A percentile compares a stretch with the other conserved stretches of the same genome.
These are phyloP conservation scores for Callaeas wilsoni DNA, from an alignment of 2,113 vertebrate genomes.

Conservation along the genomic window DNA sequence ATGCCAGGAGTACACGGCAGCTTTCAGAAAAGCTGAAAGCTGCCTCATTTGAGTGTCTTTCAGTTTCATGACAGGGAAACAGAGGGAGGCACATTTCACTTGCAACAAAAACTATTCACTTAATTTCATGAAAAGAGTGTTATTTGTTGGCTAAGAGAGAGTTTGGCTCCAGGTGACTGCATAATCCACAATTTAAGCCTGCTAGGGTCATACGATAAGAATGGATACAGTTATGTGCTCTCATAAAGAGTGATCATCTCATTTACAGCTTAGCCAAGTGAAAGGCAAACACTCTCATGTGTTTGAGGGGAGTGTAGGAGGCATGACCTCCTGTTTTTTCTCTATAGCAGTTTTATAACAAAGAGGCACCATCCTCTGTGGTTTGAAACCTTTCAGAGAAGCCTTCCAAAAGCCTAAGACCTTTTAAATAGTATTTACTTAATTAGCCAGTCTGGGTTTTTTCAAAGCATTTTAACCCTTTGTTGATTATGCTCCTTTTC, in stretches of 20 bases:
- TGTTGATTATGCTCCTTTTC: background rate
- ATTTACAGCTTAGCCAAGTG: background rate
- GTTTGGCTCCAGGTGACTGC: background rate
- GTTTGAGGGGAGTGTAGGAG: background rate
- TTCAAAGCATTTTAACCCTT: background rate
- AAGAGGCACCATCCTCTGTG: background rate
- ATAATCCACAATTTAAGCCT: background rate
- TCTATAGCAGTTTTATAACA: background rate
- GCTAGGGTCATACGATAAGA: accelerated
- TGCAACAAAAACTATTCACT: background rate
- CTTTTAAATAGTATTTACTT: background rate
- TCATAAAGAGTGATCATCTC: background rate
- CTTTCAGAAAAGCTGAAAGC: background rate
- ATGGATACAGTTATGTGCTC: background rate
- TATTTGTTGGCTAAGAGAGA: background rate
- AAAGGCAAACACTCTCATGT: background rate
- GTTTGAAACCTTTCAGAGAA: background rate
- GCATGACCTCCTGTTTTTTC: background rate
- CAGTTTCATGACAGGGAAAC: background rate
- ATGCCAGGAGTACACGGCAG: background rate
- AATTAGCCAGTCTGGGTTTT: background rate
- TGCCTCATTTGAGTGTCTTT: background rate
- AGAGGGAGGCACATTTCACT: background rate
- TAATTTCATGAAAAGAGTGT: background rate
- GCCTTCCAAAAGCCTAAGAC: background rate